Base-by-base conservation (phyloP, 2,888 invertebrate genomes). In the Tyria jacobaeae region DNA sequence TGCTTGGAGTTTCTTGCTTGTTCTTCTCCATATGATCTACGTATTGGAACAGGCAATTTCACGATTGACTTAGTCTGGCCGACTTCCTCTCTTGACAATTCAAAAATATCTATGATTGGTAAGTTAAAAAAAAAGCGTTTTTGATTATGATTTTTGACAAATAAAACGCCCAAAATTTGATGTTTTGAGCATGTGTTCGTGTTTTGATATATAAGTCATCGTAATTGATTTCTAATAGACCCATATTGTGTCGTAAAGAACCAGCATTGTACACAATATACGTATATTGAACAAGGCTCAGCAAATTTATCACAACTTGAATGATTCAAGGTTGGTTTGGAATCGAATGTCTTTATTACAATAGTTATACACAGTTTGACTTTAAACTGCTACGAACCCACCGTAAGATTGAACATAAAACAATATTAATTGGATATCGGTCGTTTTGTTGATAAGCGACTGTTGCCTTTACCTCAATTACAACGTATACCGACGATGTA, bases 251-350 rank as follows among this genome's bases (percentile, higher is more conserved):
- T 76, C 69, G 69, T 54, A 54, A 68, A 68, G 66, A 72, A 60
- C 66, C 64, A 67, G 65, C 64, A 74, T 75, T 76, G 72, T 75
- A 68, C 70, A 74, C 70, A 78, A 76, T n/a, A n/a, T n/a, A n/a
- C 66, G 61, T 68, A 60, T 62, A 64, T 68, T 73, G 71, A 59
- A 67, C 75, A 79, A 74, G 75, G 77, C 74, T 72, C 75, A 70
- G 75, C 71, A 76, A 83, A 82, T 81, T 76, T 82, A 78, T 80
- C 81, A 82, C 78, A 69, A 75, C 81, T 75, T 66, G 77, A 74
- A 74, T 64, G 59, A 74, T 54, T 78, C 83, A 82, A 85, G 83
- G 82, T 69, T 73, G 68, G 58, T 64, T 61, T 70, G 63, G 61
- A 71, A 69, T 70, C 66, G 57, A 55, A 57, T 52, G 41, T 61